Base-by-base conservation (phyloP, 2,797 vertebrate genomes). In the Clamator glandarius region DNA sequence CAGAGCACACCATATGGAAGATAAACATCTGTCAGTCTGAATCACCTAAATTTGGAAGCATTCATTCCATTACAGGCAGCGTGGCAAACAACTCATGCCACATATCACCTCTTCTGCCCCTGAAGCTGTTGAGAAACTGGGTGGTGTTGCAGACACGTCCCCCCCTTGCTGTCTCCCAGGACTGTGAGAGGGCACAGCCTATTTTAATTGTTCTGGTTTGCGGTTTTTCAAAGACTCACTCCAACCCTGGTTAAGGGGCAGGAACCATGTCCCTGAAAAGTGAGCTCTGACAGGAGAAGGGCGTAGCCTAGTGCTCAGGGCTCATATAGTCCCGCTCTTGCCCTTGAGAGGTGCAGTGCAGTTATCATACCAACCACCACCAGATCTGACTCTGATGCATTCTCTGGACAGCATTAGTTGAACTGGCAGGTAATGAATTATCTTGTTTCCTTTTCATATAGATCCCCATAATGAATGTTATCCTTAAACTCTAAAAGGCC, bases 1-100 rank as follows among this genome's bases (percentile, higher is more conserved):
- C 58, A 62, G 36, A 33, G 42, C 58, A 36, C 57, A 11, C 20
- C 11, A 2, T 8, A 35, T 35, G 35, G 46, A 29, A 44, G 24
- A 36, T 16, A 66, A 66, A 55, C 15, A 39, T 28, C 77, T 64
- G 23, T 25, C 41, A 8, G 48, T 26, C 57, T 46, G 54, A 66
- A 46, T 41, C 6, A 1, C 0, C 62, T 29, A 3, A 4, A 20
- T 66, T 42, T 48, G 70, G 28, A 76, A 52, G 64, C 1, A 7
- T 77, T 67, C 29, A 5, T 61, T 70, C 33, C 46, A 16, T 51
- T 41, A 17, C 33, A 36, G 33, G 9, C 17, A 31, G 20, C 54
- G 26, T 44, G 42, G 39, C 9, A 20, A 42, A 35, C 0, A 1
- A 31, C 19, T 44, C 28, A 1, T 12, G 25, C 15, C 41, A 20